Percentiles rank a stretch among this genome's conserved stretches.
phyloP scores from a whole-genome alignment of 2,797 vertebrate species.

The Micropoecilia bifurca region DNA sequence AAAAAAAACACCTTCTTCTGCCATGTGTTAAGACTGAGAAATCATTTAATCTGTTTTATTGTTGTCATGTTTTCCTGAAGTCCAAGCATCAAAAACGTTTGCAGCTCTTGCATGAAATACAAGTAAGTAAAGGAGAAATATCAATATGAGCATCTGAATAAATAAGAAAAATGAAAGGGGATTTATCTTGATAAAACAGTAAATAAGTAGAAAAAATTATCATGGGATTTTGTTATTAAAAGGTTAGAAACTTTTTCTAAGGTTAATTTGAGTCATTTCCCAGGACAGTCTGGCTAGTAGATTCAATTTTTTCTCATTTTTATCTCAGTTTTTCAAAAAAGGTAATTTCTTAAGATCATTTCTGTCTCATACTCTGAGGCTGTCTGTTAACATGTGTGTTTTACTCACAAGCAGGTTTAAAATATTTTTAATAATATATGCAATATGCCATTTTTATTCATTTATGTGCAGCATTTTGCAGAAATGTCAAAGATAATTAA shows the following conservation, averaged over 20 bases:
- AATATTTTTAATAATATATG: background rate
- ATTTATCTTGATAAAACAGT: background rate
- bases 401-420: background rate
- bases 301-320: background rate
- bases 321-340: background rate
- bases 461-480: background rate
- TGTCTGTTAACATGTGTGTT: background rate
- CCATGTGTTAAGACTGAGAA: background rate
- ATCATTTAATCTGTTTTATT: background rate
- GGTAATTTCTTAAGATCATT: background rate
- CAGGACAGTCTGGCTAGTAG: background rate
- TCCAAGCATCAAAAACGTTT: background rate
- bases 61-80: background rate
- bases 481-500: too few species aligned
- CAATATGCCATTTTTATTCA: background rate
- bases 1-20: background rate
- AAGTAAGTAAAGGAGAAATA: background rate
- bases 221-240: background rate
- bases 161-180: background rate
- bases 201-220: background rate
- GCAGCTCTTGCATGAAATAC: background rate
- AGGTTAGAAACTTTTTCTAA: background rate
- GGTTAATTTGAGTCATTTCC: background rate
- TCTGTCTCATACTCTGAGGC: background rate
- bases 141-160: background rate